phyloP scores from a whole-genome alignment of 37 sponge, comb jelly and placozoan species.

The Agelas oroides region DNA sequence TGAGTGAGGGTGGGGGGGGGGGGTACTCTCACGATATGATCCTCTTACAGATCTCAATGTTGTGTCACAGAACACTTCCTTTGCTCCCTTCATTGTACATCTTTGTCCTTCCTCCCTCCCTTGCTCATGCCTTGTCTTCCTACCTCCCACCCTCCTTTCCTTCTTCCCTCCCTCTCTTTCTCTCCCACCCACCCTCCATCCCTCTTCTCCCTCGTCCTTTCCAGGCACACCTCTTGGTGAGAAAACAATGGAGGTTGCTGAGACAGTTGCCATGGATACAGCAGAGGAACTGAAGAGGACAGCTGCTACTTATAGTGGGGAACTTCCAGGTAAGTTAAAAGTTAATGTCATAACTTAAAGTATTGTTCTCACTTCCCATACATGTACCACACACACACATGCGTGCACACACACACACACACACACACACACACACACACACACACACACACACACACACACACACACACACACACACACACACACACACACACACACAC shows the following conservation, averaged over 20 bases:
- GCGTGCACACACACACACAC: conserved; percentile 58
- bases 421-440: conserved; percentile 56
- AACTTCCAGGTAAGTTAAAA: conserved; percentile 39
- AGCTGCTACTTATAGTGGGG: conserved; percentile 13
- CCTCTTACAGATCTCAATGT: no score
- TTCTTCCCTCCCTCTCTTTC: background rate
- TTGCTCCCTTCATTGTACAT: background rate
- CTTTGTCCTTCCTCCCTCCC: background rate
- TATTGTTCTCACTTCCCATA: background rate
- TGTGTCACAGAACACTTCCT: background rate
- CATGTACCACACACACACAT: conserved; percentile 33
- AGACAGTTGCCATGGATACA: conserved; percentile 67
- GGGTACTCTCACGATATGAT: background rate
- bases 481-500: conserved; percentile 56
- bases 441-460: conserved; percentile 56
- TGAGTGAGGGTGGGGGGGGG: no score
- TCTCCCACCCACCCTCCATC: background rate
- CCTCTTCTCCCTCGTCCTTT: background rate
- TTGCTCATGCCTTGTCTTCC: background rate
- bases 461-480: conserved; percentile 56
- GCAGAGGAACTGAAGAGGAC: conserved; percentile 65
- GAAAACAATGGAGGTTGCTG: conserved; percentile 67
- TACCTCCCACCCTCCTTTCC: background rate
- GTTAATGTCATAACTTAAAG: background rate
- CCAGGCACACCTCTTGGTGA: conserved; percentile 65